Conservation (phyloP, 2,888 invertebrate genomes). For the Halictus quadricinctus region DNA sequence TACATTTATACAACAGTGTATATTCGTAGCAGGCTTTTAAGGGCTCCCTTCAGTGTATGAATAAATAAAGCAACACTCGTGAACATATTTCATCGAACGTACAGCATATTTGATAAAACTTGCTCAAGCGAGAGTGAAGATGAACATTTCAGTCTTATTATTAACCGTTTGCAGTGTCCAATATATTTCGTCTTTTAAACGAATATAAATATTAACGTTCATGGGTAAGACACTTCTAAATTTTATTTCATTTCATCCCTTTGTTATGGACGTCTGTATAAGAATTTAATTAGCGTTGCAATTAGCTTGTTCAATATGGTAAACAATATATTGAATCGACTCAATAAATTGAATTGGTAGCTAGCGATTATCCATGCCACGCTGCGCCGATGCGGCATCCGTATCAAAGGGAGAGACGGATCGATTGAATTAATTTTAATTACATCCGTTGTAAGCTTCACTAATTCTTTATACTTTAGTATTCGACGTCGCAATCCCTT, state of each 20-base stretch:
- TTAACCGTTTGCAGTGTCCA: neutral
- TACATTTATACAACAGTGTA: too few species aligned
- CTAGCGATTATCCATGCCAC: neutral
- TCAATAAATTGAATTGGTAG: neutral
- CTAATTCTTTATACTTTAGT: neutral
- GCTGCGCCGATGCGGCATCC: neutral
- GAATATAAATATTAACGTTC: neutral
- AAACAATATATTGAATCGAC: conserved; percentile 4
- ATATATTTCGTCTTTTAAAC: neutral
- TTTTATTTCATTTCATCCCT: neutral
- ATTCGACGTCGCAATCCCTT: neutral
- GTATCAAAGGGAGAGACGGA: neutral
- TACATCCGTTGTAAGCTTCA: neutral
- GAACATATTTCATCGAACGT: too few species aligned
- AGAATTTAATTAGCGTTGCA: neutral
- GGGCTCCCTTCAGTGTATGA: too few species aligned
- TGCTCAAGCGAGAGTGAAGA: too few species aligned
- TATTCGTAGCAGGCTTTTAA: too few species aligned
- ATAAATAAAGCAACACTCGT: too few species aligned
- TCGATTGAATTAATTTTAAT: neutral
- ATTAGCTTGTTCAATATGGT: neutral
- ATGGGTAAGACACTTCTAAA: neutral
- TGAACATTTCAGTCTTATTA: too few species aligned
- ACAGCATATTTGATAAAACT: too few species aligned
- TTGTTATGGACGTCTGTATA: neutral